Evolutionary conservation across 2,113 vertebrate genomes (phyloP).

Genomic region (Pterocles burchelli): DNA sequence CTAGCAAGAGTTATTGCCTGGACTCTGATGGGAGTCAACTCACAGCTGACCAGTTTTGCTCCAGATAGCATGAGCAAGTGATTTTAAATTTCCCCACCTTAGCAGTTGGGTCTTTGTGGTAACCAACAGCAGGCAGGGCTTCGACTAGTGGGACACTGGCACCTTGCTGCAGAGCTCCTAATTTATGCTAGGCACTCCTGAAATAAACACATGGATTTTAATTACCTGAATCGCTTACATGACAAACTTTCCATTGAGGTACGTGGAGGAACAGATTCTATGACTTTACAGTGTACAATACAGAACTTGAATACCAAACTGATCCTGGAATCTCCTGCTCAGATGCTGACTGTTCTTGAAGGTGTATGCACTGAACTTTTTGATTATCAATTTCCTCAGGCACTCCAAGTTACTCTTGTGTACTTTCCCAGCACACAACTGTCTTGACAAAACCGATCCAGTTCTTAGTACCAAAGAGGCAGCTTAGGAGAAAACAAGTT

Average conservation of each 20-base stretch:
- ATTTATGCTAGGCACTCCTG: not conserved
- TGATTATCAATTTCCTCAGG: not conserved
- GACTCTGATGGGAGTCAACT: not conserved
- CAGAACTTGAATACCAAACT: not conserved
- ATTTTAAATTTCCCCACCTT: not conserved
- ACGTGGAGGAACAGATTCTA: not conserved
- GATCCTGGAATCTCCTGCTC: not conserved
- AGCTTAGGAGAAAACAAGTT: not conserved
- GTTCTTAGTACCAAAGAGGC: not conserved
- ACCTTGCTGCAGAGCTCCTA: not conserved
- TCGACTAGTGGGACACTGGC: not conserved
- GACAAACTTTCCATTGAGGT: not conserved
- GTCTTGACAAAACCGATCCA: not conserved
- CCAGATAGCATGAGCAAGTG: not conserved
- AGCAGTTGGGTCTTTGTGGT: not conserved
- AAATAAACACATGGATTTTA: not conserved
- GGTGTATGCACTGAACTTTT: not conserved
- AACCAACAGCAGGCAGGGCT: not conserved
- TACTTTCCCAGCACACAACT: not conserved
- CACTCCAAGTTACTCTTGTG: not conserved
- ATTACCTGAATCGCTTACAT: not conserved
- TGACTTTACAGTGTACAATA: not conserved
- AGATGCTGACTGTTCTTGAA: not conserved
- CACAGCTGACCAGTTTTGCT: not conserved
- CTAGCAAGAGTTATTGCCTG: not conserved